A percentile compares a stretch with the other conserved stretches of the same genome.
phyloP scores from a whole-genome alignment of 2,797 vertebrate genomes.

The Stomatorhinus walkeri region DNA sequence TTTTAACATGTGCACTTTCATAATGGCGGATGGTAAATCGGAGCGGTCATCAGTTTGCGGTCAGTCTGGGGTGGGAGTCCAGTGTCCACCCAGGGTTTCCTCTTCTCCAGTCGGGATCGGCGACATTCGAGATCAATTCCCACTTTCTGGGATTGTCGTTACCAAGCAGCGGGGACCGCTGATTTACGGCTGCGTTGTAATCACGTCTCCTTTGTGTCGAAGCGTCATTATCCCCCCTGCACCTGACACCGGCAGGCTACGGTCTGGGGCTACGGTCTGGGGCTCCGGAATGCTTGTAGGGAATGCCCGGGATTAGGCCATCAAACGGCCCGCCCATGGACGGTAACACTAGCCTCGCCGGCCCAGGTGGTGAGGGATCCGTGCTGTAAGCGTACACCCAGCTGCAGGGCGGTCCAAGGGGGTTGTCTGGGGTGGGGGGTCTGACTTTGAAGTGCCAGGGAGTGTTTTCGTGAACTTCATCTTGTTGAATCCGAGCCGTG shows the following conservation, averaged over 20 bases:
- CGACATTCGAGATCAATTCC: neutral
- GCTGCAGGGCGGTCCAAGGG: slow-evolving; percentile 41
- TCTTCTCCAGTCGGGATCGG: neutral
- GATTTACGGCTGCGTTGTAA: slow-evolving; percentile 46
- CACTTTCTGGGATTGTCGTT: slow-evolving; percentile 8
- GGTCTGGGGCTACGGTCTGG: slow-evolving; percentile 18
- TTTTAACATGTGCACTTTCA: neutral
- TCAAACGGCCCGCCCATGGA: slow-evolving; percentile 49
- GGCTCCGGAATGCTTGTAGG: slow-evolving; percentile 18
- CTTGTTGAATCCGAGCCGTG: slow-evolving; percentile 65
- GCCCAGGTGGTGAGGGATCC: slow-evolving; percentile 54
- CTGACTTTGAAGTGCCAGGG: slow-evolving; percentile 49
- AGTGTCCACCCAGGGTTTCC: neutral
- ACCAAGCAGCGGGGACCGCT: slow-evolving; percentile 34
- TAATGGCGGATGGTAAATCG: neutral
- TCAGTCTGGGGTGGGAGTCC: neutral
- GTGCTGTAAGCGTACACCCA: slow-evolving; percentile 46
- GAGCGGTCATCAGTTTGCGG: neutral
- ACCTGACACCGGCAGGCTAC: slow-evolving; percentile 36
- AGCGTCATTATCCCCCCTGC: slow-evolving; percentile 18
- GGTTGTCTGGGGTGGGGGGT: slow-evolving; percentile 41
- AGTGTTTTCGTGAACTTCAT: slow-evolving; percentile 55
- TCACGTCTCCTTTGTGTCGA: slow-evolving; percentile 10
- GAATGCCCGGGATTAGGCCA: slow-evolving; percentile 52
- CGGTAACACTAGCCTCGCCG: slow-evolving; percentile 49